Conservation (phyloP, 2,888 invertebrate species). For the Himalopsyche tibetana region DNA sequence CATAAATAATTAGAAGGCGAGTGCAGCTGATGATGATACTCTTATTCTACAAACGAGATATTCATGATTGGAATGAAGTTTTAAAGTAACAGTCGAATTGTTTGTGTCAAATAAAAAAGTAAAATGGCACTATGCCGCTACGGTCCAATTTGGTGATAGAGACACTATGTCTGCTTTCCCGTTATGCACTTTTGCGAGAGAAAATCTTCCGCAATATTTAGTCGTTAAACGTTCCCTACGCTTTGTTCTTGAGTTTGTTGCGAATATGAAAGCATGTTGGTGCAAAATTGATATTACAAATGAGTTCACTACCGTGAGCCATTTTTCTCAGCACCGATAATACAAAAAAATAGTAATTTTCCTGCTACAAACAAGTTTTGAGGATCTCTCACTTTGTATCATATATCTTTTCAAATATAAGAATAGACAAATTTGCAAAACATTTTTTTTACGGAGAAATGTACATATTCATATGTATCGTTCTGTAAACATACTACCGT, state of each 20-base stretch:
- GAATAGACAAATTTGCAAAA: too few species aligned
- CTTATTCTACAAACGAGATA: too few species aligned
- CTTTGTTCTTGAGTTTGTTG: slow-evolving; percentile 2
- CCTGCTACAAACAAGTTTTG: background rate
- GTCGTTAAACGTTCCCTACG: slow-evolving; percentile 18
- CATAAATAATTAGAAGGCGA: too few species aligned
- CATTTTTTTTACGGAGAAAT: too few species aligned
- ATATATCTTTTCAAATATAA: background rate
- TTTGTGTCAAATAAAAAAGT: slow-evolving; percentile 32
- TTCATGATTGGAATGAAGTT: too few species aligned
- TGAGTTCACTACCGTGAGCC: slow-evolving; percentile 1
- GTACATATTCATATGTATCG: too few species aligned
- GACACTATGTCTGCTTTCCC: slow-evolving; percentile 19
- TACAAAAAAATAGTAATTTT: slow-evolving; percentile 17
- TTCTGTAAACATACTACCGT: too few species aligned
- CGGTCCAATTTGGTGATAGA: slow-evolving; percentile 47
- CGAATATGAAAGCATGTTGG: slow-evolving; percentile 39
- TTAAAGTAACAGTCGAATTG: background rate
- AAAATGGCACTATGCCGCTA: slow-evolving; percentile 39
- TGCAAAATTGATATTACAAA: slow-evolving; percentile 49
- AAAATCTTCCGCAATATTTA: slow-evolving; percentile 36
- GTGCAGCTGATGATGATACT: too few species aligned
- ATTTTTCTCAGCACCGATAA: background rate
- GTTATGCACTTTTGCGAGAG: slow-evolving; percentile 41
- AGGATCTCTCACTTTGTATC: background rate